phyloP scores from a whole-genome alignment of 1,140 invertebrate genomes.

The Andrena cerasifolii region DNA sequence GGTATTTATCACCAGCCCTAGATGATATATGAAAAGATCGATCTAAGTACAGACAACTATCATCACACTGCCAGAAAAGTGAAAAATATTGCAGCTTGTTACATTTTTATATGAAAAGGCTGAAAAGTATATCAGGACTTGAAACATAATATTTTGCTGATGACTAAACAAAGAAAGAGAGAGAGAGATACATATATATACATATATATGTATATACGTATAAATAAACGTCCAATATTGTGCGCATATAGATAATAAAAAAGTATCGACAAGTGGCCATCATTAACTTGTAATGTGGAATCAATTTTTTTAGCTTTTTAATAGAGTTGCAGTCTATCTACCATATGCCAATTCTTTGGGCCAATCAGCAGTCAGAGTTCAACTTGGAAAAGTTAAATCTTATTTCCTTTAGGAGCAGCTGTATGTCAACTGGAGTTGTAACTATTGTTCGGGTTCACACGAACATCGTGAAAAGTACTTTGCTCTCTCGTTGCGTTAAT shows the following conservation, averaged over 20 bases:
- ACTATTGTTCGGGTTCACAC: constrained; percentile 74
- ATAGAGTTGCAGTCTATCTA: constrained; percentile 80
- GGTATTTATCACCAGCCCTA: constrained; percentile 83
- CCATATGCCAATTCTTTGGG: constrained; percentile 78
- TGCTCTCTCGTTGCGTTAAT: constrained; percentile 67
- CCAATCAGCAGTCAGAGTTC: constrained; percentile 79
- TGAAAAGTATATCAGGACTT: constrained; percentile 66
- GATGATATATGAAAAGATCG: constrained; percentile 75
- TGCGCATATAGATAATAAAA: constrained; percentile 56
- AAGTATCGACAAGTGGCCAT: constrained; percentile 58
- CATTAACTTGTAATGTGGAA: constrained; percentile 65
- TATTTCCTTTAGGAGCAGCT: constrained; percentile 81
- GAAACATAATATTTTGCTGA: constrained; percentile 68
- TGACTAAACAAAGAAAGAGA: constrained; percentile 65
- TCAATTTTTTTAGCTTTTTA: constrained; percentile 74
- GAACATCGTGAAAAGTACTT: constrained; percentile 70
- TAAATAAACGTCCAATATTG: constrained; percentile 62
- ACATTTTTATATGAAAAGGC: constrained; percentile 64
- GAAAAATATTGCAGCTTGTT: constrained; percentile 66
- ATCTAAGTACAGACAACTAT: constrained; percentile 74
- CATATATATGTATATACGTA: constrained; percentile 58
- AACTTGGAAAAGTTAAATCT: constrained; percentile 78
- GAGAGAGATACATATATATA: constrained; percentile 57
- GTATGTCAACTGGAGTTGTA: constrained; percentile 80
- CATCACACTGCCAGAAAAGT: constrained; percentile 70